A percentile compares a stretch with the other conserved stretches of the same genome.
phyloP scores from a whole-genome alignment of 2,113 vertebrate species.

The Eulemur macaco region DNA sequence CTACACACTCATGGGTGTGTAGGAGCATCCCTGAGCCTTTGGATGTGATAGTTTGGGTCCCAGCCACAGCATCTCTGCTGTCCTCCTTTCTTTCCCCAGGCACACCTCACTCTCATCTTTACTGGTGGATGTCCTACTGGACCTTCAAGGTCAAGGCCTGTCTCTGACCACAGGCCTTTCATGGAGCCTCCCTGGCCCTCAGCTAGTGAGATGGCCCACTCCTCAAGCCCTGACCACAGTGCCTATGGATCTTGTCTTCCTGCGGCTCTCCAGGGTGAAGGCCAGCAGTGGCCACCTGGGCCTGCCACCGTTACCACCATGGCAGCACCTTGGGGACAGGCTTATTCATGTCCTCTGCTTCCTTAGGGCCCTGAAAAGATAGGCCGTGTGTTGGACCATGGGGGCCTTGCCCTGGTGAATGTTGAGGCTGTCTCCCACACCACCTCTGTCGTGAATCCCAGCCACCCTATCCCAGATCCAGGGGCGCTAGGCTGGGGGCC shows the following conservation, averaged over 20 bases:
- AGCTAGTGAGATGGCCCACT: background rate
- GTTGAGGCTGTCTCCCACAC: too few species aligned
- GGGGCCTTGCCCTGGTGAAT: background rate
- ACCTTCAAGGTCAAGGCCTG: background rate
- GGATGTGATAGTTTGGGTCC: background rate
- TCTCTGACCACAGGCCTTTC: background rate
- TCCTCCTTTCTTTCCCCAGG: background rate
- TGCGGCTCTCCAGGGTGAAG: background rate
- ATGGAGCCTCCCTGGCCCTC: background rate
- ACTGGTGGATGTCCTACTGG: background rate
- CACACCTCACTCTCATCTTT: background rate
- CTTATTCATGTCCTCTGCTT: background rate
- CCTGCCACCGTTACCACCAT: background rate
- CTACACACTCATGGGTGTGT: background rate
- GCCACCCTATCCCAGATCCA: background rate
- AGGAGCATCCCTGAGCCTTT: background rate
- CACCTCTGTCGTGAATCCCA: background rate
- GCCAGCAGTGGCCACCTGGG: background rate
- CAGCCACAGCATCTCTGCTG: too few species aligned
- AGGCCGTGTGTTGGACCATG: background rate
- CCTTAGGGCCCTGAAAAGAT: background rate
- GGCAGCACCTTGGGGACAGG: background rate
- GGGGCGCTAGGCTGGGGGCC: background rate
- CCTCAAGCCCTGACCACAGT: background rate
- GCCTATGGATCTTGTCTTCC: background rate